These are phyloP conservation scores for Neolamprologus tretocephalus DNA, from an alignment of 2,113 vertebrate genomes.

Conservation along the genomic window DNA sequence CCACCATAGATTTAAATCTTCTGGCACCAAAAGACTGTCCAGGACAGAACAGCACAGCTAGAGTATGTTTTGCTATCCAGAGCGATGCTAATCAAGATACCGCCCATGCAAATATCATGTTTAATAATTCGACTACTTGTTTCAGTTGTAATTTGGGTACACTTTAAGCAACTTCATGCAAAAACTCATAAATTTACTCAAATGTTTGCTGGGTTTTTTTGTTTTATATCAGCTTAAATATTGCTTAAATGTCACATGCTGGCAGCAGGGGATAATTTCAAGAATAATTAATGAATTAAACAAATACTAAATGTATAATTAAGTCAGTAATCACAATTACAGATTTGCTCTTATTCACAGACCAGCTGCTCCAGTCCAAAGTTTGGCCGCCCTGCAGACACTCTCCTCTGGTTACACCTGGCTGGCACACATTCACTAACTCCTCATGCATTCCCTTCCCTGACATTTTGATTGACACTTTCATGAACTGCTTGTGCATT, in stretches of 20 bases:
- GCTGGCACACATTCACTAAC: conserved; percentile 3
- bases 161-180: not conserved
- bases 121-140: not conserved
- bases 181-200: not conserved
- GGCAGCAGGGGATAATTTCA: not conserved
- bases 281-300: not conserved
- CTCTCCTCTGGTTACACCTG: conserved; percentile 28
- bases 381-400: not conserved
- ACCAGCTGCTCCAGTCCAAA: not conserved
- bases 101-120: not conserved
- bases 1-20: not conserved
- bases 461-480: conserved; percentile 57
- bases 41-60: not conserved
- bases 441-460: not conserved
- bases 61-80: not conserved
- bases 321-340: not conserved
- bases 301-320: not conserved
- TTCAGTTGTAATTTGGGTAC: not conserved
- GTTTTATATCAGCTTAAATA: not conserved
- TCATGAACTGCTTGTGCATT: conserved; percentile 56
- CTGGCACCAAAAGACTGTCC: not conserved
- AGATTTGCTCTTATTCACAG: not conserved
- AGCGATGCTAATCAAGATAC: not conserved
- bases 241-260: not conserved
- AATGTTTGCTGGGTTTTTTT: not conserved